Evolutionary conservation across 2,888 invertebrate species (phyloP).

Genomic region (Plutella xylostella): DNA sequence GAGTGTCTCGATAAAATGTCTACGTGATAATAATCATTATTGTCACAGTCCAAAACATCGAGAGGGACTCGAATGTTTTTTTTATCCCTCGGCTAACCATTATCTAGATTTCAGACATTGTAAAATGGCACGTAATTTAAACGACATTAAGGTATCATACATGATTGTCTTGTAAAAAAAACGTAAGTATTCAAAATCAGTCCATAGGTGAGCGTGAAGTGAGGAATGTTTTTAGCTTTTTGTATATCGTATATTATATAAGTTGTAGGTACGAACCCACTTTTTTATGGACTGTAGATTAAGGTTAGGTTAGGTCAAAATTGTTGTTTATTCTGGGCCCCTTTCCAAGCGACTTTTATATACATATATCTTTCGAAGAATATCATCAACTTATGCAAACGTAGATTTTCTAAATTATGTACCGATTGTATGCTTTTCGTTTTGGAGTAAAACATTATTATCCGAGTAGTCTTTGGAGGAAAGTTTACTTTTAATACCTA

Average conservation of each 20-base stretch:
- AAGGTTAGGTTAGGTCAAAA: not conserved
- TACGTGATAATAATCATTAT: not conserved
- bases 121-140: not conserved
- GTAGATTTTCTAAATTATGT: too few species aligned
- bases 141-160: not conserved
- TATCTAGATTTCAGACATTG: not conserved
- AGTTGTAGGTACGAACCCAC: conserved; percentile 10
- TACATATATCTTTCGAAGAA: too few species aligned
- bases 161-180: not conserved
- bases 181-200: too few species aligned
- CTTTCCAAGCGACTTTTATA: too few species aligned
- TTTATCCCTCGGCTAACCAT: not conserved
- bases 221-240: not conserved
- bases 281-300: conserved; percentile 23
- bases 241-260: not conserved
- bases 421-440: too few species aligned
- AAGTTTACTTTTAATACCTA: too few species aligned
- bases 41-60: not conserved
- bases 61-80: not conserved
- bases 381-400: too few species aligned
- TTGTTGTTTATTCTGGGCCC: not conserved
- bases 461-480: too few species aligned
- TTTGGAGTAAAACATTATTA: too few species aligned
- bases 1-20: not conserved
- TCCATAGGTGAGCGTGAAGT: not conserved